Evolutionary conservation across 1,140 invertebrate genomes (phyloP), one percentile per base, ranked within the genome.

Genomic region (Drosophila athabasca): DNA sequence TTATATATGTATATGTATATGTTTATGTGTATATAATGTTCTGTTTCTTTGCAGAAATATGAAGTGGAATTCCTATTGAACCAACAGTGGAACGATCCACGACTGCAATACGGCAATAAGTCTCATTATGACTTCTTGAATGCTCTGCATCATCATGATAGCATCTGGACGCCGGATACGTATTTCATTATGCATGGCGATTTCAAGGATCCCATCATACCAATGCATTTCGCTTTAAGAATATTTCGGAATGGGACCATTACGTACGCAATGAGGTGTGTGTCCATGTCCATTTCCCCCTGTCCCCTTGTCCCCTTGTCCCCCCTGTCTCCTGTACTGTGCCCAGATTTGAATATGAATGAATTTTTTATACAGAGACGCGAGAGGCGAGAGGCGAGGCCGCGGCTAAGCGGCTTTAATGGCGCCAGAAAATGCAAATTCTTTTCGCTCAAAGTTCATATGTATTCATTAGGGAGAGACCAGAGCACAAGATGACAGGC

Each of bases 121-220:
- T 96, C 95, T 76, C 94, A 95, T 90, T 97, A 96, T 92, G 95
- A 96, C 84, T 97, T 95, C 92, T 93, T 98, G 68, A 98, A 98
- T 92, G 97, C 96, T 57, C 96, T 98, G 70, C 96, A 97, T 91
- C 97, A 97, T 92, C 95, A 97, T 92, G 94, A 96, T 83, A 94
- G 96, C 82, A 95, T 98, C 87, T 98, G 97, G 97, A 94, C 97
- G 76, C 97, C 97, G 46, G 97, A 98, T 92, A 97, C 97, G 24
- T 98, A 98, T 92, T 98, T 98, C 93, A 97, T 98, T 91, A 98
- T 98, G 95, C 97, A 98, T 92, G 97, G 97, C 61, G 97, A 98
- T 92, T 97, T 98, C 92, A 97, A 97, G 93, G 95, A 97, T 92
- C 96, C 96, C 41, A 95, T 97, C 81, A 97, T 97, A 92, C 97